phyloP scores from a whole-genome alignment of 2,113 vertebrate genomes.

The Syngnathoides biaculeatus region DNA sequence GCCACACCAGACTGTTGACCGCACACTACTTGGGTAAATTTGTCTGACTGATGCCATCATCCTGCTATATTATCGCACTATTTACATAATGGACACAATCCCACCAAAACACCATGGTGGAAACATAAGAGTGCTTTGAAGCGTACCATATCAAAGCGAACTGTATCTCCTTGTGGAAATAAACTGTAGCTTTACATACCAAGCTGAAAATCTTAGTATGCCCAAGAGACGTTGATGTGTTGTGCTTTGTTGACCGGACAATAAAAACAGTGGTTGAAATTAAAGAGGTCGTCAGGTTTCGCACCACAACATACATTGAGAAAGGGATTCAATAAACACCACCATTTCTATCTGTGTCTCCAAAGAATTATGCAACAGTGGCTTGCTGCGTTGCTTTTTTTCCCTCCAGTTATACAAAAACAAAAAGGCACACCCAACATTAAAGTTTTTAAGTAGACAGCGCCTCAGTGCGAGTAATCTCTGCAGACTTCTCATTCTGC shows the following conservation, averaged over 20 bases:
- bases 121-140: background rate
- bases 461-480: slow-evolving; percentile 42
- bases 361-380: slow-evolving; percentile 55
- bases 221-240: background rate
- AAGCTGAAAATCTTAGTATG: background rate
- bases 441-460: slow-evolving; percentile 54
- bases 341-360: slow-evolving; percentile 41
- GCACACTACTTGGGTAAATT: background rate
- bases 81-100: background rate
- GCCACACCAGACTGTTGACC: too few species aligned
- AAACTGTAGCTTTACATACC: background rate
- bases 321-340: background rate
- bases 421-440: slow-evolving; percentile 55
- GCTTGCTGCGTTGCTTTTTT: slow-evolving; percentile 36
- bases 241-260: background rate
- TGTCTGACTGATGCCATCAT: background rate
- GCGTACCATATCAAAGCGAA: background rate
- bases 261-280: background rate
- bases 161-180: background rate
- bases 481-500: slow-evolving; percentile 34
- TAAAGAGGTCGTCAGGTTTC: background rate
- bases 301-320: background rate
- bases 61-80: background rate
- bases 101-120: background rate
- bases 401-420: slow-evolving; percentile 49